Conservation (phyloP, 2,888 invertebrate genomes). For the Malthinus flaveolus region DNA sequence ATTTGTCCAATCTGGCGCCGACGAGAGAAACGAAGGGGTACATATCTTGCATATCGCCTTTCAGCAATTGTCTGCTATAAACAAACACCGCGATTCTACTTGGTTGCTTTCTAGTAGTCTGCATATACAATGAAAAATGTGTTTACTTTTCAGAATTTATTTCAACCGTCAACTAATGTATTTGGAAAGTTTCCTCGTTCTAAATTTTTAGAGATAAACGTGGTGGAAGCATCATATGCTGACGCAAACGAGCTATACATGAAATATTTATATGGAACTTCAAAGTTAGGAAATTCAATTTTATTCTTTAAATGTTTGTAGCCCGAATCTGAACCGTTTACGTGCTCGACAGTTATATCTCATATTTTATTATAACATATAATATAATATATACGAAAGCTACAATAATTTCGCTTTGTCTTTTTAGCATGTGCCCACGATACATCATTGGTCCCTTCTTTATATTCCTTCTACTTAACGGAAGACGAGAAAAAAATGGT, state of each 20-base stretch:
- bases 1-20: constrained; percentile 23
- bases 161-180: constrained; percentile 19
- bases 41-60: constrained; percentile 31
- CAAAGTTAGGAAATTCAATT: constrained; percentile 39
- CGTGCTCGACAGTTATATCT: constrained; percentile 35
- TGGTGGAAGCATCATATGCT: constrained; percentile 34
- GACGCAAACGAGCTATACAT: constrained; percentile 37
- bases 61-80: constrained; percentile 32
- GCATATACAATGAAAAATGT: constrained; percentile 40
- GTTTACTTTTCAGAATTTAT: constrained; percentile 37
- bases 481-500: too few relatives aligned
- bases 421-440: constrained; percentile 34
- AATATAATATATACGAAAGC: constrained; percentile 26
- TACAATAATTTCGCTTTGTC: constrained; percentile 38
- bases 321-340: constrained; percentile 34
- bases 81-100: constrained; percentile 32
- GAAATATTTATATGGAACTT: constrained; percentile 38
- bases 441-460: constrained; percentile 29
- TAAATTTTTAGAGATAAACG: constrained; percentile 32
- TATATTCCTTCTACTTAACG: neutral
- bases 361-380: constrained; percentile 36
- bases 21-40: constrained; percentile 13
- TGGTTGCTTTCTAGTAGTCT: constrained; percentile 37
- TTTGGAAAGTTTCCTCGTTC: constrained; percentile 27
- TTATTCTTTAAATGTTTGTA: constrained; percentile 37